Base-by-base conservation (phyloP, 2,113 vertebrate species). In the Delphinapterus leucas region DNA sequence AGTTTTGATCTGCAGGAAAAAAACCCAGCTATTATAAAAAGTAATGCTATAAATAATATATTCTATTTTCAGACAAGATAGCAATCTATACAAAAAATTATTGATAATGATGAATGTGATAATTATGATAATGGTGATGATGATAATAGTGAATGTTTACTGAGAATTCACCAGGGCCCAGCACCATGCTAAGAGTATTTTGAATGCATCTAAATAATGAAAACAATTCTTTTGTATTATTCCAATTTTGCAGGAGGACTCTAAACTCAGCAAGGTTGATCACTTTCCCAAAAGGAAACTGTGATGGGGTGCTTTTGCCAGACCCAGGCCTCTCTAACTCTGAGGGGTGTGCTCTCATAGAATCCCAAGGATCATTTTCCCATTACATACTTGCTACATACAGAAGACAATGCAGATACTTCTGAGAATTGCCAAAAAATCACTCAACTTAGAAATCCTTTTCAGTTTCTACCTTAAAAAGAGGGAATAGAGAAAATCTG, bases 1-100 rank as follows among this genome's bases (percentile, higher is more conserved):
- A 61, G 20, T 84, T 95, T 73, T 63, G 8, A 71, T 87, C 12
- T 85, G 2, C 28, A 74, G 76, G 26, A 89, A 86, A 84, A 76
- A 86, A 88, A 7, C 9, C 23, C 5, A 73, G 33, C 33, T 77
- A 47, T 13, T 91, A 85, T 61, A 33, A n/a, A 92, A 89, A 83
- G 10, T 79, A n/a, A 71, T 87, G 28, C 26, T 74, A 0, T 68
- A 81, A 83, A 93, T 61, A 13, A 53, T 33, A 33, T 26, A 80
- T 26, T 90, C 92, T 31, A 53, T 86, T 89, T 95, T 83, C 55
- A 94, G 84, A 79, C 7, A 77, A 95, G 33, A 77, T 26, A 93
- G 23, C 6, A 88, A 92, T 55, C 36, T 80, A 44, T 21, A 58
- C 77, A 71, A 88, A 67, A 95, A 90, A 28, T 28, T 53, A 86